Evolutionary conservation across 2,888 invertebrate species (phyloP).

Genomic region (Aphodius sticticus): DNA sequence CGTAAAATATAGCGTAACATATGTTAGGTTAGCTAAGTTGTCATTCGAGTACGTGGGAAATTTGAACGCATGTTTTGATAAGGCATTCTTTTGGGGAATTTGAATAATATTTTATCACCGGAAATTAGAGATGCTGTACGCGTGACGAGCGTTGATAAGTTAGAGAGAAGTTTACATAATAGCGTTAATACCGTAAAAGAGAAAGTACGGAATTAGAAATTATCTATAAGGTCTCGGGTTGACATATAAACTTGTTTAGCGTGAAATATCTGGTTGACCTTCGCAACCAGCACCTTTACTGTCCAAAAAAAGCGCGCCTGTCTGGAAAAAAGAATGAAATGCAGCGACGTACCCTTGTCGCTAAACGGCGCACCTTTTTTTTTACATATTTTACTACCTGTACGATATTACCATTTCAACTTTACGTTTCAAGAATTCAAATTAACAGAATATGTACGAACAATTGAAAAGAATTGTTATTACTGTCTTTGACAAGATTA

Average conservation of each 20-base stretch:
- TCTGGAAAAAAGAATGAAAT: not conserved
- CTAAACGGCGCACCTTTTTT: not conserved
- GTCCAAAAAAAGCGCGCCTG: not conserved
- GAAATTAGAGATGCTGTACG: not conserved
- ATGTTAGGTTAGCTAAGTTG: conserved; percentile 30
- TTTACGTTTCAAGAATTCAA: not conserved
- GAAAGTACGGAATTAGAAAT: conserved; percentile 53
- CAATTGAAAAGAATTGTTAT: no score
- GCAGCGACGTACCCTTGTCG: not conserved
- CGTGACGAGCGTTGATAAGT: not conserved
- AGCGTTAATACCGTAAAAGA: conserved; percentile 45
- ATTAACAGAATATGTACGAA: no score
- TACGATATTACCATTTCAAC: not conserved
- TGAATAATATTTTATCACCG: not conserved
- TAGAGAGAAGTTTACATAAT: not conserved
- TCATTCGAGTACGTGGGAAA: conserved; percentile 26
- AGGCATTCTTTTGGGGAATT: not conserved
- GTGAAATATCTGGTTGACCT: not conserved
- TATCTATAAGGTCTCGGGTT: conserved; percentile 51
- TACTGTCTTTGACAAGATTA: no score
- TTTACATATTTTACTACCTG: not conserved
- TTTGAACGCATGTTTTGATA: conserved; percentile 8
- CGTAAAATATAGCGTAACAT: not conserved
- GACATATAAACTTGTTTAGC: conserved; percentile 42
- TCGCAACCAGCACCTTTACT: not conserved